Evolutionary conservation across 2,888 invertebrate species (phyloP), one percentile per base, ranked within the genome.

Genomic region (Cataglyphis albicans): DNA sequence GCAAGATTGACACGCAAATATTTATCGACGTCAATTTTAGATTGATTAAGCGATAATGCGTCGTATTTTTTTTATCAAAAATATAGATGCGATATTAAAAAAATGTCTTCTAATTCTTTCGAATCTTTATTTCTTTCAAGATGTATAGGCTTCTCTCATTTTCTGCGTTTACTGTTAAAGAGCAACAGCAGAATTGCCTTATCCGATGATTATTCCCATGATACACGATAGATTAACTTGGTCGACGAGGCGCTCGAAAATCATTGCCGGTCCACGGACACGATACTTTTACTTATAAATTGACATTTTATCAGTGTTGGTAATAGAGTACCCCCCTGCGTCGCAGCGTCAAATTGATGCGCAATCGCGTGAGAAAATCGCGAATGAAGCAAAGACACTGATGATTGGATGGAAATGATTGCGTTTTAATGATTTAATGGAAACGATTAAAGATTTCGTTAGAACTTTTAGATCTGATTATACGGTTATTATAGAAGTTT

Each of bases 141-240:
- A 63, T 63, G 15, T 29, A 41, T 25, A 29, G 41, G 3, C 4
- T 21, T 32, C n/a, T 48, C 41, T 44, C 21, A 25, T 38, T 25
- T 25, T 25, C 18, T 38, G 41, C 64, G 15, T 57, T 65, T 52
- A 55, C 29, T n/a, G 59, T 55, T 55, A 76, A 70, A 67, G 41
- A 65, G 61, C 25, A 55, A 75, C 32, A 5, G n/a, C 57, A 44
- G 38, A 18, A 81, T 38, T 52, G 67, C 73, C 73, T 81, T 67
- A 21, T 15, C 63, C 52, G 2, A 75, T 61, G 57, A 52, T 68
- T 74, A 74, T 84, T 88, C 84, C 78, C 84, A 88, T 80, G 83
- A 65, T 61, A 29, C 73, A 86, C 86, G 88, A 75, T 87, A 87
- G 86, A 88, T 88, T 86, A 82, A 87, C 82, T 84, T 63, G 35